Conservation (phyloP, 2,888 invertebrate species). For the Archips xylosteana region DNA sequence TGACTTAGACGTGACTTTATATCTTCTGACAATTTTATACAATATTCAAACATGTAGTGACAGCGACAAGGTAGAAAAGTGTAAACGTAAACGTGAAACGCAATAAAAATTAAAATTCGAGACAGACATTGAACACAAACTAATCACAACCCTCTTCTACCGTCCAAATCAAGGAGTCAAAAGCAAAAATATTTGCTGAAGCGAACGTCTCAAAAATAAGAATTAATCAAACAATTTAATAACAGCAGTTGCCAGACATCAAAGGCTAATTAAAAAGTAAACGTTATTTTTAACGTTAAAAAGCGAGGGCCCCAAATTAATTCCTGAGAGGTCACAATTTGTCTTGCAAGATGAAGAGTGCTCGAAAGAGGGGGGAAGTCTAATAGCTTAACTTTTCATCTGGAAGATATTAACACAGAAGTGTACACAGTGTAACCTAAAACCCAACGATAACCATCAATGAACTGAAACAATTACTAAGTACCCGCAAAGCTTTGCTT, state of each 20-base stretch:
- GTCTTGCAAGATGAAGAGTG: slow-evolving; percentile 65
- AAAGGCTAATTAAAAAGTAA: slow-evolving; percentile 69
- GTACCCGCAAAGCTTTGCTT: no score
- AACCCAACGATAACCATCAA: no score
- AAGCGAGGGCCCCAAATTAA: slow-evolving; percentile 73
- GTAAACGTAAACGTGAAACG: no score
- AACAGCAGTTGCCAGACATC: slow-evolving; percentile 58
- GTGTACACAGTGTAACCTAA: slow-evolving; percentile 50
- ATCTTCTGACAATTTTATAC: no score
- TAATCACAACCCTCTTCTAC: neutral
- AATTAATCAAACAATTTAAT: slow-evolving; percentile 53
- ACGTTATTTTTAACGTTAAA: slow-evolving; percentile 64
- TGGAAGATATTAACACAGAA: slow-evolving; percentile 76
- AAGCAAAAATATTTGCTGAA: neutral
- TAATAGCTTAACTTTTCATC: slow-evolving; percentile 86
- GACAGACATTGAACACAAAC: neutral
- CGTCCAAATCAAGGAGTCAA: neutral
- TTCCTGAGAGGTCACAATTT: slow-evolving; percentile 71
- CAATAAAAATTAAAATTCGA: no score
- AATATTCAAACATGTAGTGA: no score
- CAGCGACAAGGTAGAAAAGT: no score
- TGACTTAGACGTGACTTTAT: no score
- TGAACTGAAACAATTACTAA: no score
- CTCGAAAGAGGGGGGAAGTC: slow-evolving; percentile 65
- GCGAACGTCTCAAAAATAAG: neutral